A percentile compares a stretch with the other conserved stretches of the same genome.
phyloP scores from a whole-genome alignment of 2,797 vertebrate species.

The Crypturellus tataupa region DNA sequence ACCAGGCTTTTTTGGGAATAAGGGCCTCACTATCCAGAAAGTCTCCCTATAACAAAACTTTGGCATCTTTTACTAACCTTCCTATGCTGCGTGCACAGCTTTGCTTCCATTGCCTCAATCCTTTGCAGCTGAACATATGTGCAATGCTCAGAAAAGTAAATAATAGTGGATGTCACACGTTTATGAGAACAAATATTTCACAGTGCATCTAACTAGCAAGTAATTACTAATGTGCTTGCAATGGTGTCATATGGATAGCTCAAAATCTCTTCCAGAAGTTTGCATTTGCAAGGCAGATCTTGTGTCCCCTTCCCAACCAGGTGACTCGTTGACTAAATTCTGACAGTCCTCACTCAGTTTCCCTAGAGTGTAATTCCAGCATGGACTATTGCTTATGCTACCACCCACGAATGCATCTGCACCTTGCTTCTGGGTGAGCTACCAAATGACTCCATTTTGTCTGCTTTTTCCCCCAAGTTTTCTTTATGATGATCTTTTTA shows the following conservation, averaged over 20 bases:
- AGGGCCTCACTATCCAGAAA: background rate
- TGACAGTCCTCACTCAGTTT: rapidly evolving
- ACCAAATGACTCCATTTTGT: background rate
- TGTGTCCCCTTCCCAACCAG: background rate
- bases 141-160: background rate
- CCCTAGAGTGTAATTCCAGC: background rate
- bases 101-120: background rate
- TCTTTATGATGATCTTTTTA: background rate
- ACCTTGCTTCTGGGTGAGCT: background rate
- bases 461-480: background rate
- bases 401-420: rapidly evolving
- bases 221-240: background rate
- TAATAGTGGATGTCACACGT: background rate
- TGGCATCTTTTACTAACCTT: background rate
- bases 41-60: background rate
- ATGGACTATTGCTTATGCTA: background rate
- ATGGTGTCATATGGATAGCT: background rate
- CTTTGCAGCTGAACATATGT: rapidly evolving
- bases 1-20: background rate
- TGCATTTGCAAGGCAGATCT: background rate
- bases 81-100: rapidly evolving
- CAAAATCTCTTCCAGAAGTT: background rate
- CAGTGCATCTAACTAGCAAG: constrained; percentile 31
- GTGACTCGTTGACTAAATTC: background rate
- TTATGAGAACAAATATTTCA: background rate